phyloP scores from a whole-genome alignment of 2,888 invertebrate genomes.

The Polylopha cassiicola region DNA sequence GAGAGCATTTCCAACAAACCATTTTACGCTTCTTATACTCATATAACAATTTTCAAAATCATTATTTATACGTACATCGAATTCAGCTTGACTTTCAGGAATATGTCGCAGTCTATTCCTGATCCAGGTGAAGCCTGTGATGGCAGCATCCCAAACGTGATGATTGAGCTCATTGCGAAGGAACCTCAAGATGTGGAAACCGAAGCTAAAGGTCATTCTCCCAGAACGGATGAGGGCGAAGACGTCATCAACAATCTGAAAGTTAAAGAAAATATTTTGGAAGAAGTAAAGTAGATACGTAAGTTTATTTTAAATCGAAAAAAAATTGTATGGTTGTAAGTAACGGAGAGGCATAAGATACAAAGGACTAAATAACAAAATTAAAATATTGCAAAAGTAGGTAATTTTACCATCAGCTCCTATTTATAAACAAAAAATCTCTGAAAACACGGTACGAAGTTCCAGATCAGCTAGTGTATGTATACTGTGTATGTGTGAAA shows the following conservation, averaged over 20 bases:
- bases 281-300: background rate
- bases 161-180: constrained; percentile 52
- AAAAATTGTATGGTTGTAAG: too few relatives aligned
- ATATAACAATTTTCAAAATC: background rate
- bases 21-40: background rate
- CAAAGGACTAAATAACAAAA: too few relatives aligned
- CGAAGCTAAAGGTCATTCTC: constrained; percentile 45
- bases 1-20: too few relatives aligned
- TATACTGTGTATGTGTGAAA: too few relatives aligned
- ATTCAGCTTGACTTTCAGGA: constrained; percentile 47
- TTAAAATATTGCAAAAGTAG: too few relatives aligned
- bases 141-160: constrained; percentile 66
- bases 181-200: constrained; percentile 61
- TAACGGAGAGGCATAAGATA: too few relatives aligned
- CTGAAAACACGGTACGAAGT: too few relatives aligned
- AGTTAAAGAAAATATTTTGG: constrained; percentile 1
- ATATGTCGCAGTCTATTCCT: constrained; percentile 58
- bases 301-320: too few relatives aligned
- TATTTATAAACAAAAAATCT: too few relatives aligned
- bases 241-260: constrained; percentile 62
- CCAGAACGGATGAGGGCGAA: constrained; percentile 61
- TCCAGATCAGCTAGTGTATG: too few relatives aligned
- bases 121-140: constrained; percentile 57
- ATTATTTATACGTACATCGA: constrained; percentile 51
- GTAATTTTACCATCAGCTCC: too few relatives aligned